Evolutionary conservation across 2,888 invertebrate genomes (phyloP).

Genomic region (Esperia sulphurella): DNA sequence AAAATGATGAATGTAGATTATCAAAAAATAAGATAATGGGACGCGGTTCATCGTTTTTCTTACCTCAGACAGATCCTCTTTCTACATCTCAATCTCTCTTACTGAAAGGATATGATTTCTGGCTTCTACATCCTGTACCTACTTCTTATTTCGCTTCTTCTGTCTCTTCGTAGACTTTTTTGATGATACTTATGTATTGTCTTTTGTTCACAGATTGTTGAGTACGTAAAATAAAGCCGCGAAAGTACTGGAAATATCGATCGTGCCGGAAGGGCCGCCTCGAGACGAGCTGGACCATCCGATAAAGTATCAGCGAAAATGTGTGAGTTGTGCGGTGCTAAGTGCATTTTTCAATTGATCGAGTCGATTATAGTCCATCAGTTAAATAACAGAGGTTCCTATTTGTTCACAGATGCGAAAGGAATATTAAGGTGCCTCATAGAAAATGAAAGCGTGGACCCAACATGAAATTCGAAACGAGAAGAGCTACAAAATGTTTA

Average conservation of each 20-base stretch:
- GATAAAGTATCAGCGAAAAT: conserved; percentile 51
- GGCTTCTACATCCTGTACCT: no score
- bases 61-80: no score
- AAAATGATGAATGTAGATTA: no score
- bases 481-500: not conserved
- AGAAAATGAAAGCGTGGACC: no score
- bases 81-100: no score
- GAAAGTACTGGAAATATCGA: conserved; percentile 11
- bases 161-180: not conserved
- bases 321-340: conserved; percentile 56
- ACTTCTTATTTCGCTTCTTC: not conserved
- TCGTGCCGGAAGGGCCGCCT: conserved; percentile 14
- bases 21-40: no score
- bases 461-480: not conserved
- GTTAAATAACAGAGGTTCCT: conserved; percentile 3
- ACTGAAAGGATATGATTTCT: no score
- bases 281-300: conserved; percentile 42
- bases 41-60: no score
- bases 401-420: conserved; percentile 11
- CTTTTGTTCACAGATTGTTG: conserved; percentile 7
- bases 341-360: conserved; percentile 50
- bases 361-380: conserved; percentile 10
- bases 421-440: no score
- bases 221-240: conserved; percentile 3
- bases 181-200: no score